A percentile compares a stretch with the other conserved stretches of the same genome.
These are phyloP conservation scores for Hirtodrosophila confusa DNA, from an alignment of 2,888 invertebrate genomes.

Conservation along the genomic window DNA sequence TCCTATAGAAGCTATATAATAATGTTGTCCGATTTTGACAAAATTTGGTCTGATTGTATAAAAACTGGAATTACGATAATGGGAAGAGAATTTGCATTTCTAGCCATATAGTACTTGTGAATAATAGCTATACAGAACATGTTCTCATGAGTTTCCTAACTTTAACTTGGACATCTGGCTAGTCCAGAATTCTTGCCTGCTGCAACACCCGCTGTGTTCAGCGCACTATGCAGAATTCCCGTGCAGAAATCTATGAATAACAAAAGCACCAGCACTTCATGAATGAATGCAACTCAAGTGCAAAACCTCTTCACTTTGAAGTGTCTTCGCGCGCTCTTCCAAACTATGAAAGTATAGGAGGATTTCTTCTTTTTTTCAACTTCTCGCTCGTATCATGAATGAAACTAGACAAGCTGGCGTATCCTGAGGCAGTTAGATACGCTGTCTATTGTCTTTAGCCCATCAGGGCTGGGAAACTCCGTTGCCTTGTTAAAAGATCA, in stretches of 20 bases:
- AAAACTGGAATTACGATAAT: no score
- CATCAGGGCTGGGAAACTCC: slow-evolving; percentile 67
- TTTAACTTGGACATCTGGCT: no score
- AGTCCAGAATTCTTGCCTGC: slow-evolving; percentile 8
- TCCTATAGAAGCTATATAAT: no score
- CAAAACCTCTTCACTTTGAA: slow-evolving; percentile 75
- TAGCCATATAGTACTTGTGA: no score
- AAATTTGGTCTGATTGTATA: no score
- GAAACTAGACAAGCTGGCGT: slow-evolving; percentile 28
- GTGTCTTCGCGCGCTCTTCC: slow-evolving; percentile 53
- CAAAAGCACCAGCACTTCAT: slow-evolving; percentile 66
- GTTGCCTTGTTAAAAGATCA: slow-evolving; percentile 83
- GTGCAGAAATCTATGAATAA: slow-evolving; percentile 16
- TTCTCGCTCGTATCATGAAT: slow-evolving; percentile 64
- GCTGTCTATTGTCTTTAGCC: slow-evolving; percentile 31
- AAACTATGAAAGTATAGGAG: slow-evolving; percentile 6
- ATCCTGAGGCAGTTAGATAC: slow-evolving; percentile 13
- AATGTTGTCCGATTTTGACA: no score
- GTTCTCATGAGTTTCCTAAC: no score
- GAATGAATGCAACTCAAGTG: slow-evolving; percentile 73
- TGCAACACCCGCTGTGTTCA: slow-evolving; percentile 31
- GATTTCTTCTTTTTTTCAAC: slow-evolving; percentile 6
- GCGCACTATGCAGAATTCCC: slow-evolving; percentile 21
- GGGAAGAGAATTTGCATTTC: no score
- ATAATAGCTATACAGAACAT: no score